Evolutionary conservation across 2,888 invertebrate species (phyloP), one percentile per base, ranked within the genome.

Genomic region (Leucophenga maculata): DNA sequence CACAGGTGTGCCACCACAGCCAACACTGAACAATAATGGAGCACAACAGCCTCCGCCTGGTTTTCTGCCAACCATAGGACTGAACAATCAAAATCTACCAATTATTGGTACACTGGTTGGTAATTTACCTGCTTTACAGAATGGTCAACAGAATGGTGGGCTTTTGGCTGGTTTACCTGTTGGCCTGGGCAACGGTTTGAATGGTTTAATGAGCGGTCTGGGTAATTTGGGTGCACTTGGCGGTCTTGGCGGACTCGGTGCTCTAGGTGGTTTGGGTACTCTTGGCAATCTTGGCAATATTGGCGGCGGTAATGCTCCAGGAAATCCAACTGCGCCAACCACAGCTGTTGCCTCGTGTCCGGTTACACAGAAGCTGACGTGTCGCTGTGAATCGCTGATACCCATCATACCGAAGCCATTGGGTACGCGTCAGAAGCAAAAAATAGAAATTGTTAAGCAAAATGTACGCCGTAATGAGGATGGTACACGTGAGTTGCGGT

Each of bases 21-120:
- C 52, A 16, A 52, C 52, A 52, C 39, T 39, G 39, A 11, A 1
- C 39, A 39, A 39, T 39, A 39, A 39, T 39, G 39, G 39, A 3
- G 39, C 9, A 13, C 55, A 55, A 55, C 54, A 20, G 54, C 22
- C 26, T 1, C 52, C 68, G n/a, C 72, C 73, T 1, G 76, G 78
- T 2, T 74, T 78, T 67, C 31, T 84, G 55, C 83, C 84, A 1
- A 66, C 72, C 1, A 72, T 82, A 9, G 75, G 84, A 9, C 26
- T 55, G 55, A 55, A 55, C 4, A 55, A 55, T 0, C 83, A 83
- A 66, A 83, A 82, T 50, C 55, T 84, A 57, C 85, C 85, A 20
- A 71, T 85, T 54, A 71, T 86, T 13, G 85, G 85, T 3, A 78
- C 85, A 3, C 70, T 84, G 60, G 55, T 86, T 6, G 76, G 80